Percentiles rank a stretch among this genome's conserved stretches.
Evolutionary conservation across 2,888 invertebrate genomes (phyloP).

Genomic region (Eristalinus sepulchralis): DNA sequence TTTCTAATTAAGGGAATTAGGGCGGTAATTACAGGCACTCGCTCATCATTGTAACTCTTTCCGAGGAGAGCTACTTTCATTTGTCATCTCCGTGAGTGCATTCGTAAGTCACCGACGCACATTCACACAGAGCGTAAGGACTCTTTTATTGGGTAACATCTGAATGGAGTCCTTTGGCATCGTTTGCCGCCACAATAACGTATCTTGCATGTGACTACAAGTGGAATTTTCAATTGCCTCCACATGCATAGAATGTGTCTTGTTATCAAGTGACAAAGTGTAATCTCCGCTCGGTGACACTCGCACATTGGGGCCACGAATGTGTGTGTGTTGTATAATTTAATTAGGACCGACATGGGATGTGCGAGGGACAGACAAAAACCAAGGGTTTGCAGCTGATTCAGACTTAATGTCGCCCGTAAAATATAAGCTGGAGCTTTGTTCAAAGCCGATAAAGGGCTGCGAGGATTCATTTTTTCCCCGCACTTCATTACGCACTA

Average conservation of each 20-base stretch:
- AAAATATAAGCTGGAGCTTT: conserved; percentile 47
- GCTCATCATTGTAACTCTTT: conserved; percentile 23
- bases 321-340: conserved; percentile 32
- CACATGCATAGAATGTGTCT: background rate
- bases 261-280: conserved; percentile 55
- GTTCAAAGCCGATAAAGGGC: conserved; percentile 18
- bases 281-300: conserved; percentile 48
- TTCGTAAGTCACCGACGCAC: background rate
- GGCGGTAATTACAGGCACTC: conserved; percentile 47
- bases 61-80: conserved; percentile 15
- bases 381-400: conserved; percentile 43
- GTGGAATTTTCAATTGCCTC: conserved; percentile 32
- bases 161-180: background rate
- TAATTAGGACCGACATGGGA: conserved; percentile 42
- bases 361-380: conserved; percentile 8
- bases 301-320: background rate
- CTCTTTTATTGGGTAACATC: background rate
- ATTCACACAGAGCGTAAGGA: background rate
- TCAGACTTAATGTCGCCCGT: conserved; percentile 68
- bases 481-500: conserved; percentile 20
- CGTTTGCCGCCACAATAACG: conserved; percentile 22
- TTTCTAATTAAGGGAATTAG: conserved; percentile 59
- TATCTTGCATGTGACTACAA: conserved; percentile 37
- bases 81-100: conserved; percentile 39
- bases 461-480: conserved; percentile 3